Evolutionary conservation across 2,888 invertebrate species (phyloP).

Genomic region (Coenonympha glycerion): DNA sequence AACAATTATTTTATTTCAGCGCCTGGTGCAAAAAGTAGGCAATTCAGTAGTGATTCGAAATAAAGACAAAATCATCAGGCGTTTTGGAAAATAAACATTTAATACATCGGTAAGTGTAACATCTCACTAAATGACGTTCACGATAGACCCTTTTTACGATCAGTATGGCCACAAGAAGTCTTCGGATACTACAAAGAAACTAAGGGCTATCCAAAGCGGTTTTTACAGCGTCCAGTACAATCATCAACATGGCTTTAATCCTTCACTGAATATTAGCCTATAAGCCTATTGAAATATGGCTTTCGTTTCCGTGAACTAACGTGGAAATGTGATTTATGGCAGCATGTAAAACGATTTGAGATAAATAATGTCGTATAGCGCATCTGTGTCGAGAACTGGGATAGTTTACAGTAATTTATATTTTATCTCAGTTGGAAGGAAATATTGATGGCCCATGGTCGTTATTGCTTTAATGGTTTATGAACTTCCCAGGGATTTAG

Average conservation of each 20-base stretch:
- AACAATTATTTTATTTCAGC: no score
- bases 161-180: conserved; percentile 21
- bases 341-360: conserved; percentile 12
- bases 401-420: conserved; percentile 21
- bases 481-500: neutral
- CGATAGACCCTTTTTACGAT: conserved; percentile 18
- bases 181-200: conserved; percentile 19
- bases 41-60: neutral
- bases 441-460: conserved; percentile 13
- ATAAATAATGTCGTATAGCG: conserved; percentile 18
- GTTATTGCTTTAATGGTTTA: conserved; percentile 6
- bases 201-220: conserved; percentile 19
- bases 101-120: conserved; percentile 11
- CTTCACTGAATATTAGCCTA: neutral
- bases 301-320: neutral
- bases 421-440: conserved; percentile 15
- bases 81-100: neutral
- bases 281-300: neutral
- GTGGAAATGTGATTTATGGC: conserved; percentile 8
- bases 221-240: conserved; percentile 13
- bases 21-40: neutral
- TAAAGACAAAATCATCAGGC: neutral
- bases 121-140: conserved; percentile 2
- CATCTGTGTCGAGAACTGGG: conserved; percentile 15
- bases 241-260: neutral